phyloP scores from a whole-genome alignment of 37 sponge, comb jelly and placozoan species.

The Halichondria panicea region DNA sequence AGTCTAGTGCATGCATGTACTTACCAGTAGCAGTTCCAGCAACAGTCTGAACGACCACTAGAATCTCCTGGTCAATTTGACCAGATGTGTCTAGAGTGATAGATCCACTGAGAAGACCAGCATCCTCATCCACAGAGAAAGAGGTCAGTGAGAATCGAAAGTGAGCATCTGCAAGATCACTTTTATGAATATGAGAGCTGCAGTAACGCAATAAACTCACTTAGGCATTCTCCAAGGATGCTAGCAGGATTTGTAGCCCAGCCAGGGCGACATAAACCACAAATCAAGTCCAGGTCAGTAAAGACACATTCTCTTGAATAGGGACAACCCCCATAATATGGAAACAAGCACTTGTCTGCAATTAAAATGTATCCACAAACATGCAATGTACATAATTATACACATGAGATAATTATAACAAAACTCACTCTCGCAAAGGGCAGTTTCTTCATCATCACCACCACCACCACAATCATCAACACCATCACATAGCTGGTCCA shows the following conservation, averaged over 20 bases:
- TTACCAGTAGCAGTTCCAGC: no score
- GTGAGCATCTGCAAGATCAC: not conserved
- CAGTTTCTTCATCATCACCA: conserved; percentile 12
- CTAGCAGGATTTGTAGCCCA: no score
- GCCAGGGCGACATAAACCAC: not conserved
- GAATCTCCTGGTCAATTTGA: no score
- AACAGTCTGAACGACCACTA: no score
- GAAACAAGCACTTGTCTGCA: conserved; percentile 16
- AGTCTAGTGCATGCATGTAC: no score
- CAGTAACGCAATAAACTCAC: no score
- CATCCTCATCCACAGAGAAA: not conserved
- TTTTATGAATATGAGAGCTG: no score
- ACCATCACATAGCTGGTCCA: conserved; percentile 4
- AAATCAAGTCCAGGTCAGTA: not conserved
- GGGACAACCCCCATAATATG: conserved; percentile 19
- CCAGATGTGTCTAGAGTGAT: no score
- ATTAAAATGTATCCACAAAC: no score
- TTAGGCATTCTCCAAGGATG: no score
- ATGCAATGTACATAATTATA: not conserved
- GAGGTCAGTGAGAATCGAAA: not conserved
- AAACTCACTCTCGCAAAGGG: conserved; percentile 21
- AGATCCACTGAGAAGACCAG: not conserved
- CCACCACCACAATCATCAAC: not conserved
- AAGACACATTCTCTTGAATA: not conserved
- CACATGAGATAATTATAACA: not conserved